phyloP scores from a whole-genome alignment of 2,113 vertebrate species.

The Bucco capensis region DNA sequence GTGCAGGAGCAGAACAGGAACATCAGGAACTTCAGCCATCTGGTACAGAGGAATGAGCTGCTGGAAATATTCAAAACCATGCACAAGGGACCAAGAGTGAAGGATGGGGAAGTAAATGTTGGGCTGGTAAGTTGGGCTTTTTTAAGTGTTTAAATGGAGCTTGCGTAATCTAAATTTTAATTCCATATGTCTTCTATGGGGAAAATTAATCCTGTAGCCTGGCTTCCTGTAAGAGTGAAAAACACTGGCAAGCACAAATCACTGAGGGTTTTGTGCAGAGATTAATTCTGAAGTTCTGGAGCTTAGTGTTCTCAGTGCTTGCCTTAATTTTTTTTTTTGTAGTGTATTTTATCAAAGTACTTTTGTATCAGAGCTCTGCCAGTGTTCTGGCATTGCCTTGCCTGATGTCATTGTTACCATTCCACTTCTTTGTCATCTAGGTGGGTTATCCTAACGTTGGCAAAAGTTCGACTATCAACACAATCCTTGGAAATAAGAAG shows the following conservation, averaged over 20 bases:
- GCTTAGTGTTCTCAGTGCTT: neutral
- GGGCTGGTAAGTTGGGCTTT: slow-evolving; percentile 83
- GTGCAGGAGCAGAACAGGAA: neutral
- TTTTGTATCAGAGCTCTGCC: neutral
- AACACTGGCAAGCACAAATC: neutral
- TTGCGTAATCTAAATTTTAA: neutral
- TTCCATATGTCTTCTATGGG: neutral
- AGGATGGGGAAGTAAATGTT: slow-evolving; percentile 87
- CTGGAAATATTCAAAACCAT: slow-evolving; percentile 80
- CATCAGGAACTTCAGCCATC: slow-evolving; percentile 79
- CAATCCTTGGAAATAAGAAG: slow-evolving; percentile 93
- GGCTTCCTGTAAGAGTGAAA: neutral
- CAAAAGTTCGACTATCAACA: slow-evolving; percentile 98
- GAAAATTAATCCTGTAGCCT: neutral
- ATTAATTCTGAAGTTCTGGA: neutral
- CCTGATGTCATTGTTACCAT: neutral
- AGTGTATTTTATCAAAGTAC: neutral
- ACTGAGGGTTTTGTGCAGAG: neutral
- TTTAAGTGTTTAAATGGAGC: neutral
- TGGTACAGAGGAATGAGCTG: slow-evolving; percentile 86
- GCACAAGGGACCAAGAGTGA: slow-evolving; percentile 77
- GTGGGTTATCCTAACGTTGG: slow-evolving; percentile 98
- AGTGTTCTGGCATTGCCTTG: neutral
- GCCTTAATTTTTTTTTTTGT: neutral
- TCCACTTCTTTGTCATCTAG: slow-evolving; percentile 43